Evolutionary conservation across 2,113 vertebrate species (phyloP), one percentile per base, ranked within the genome.

Genomic region (Aptenodytes forsteri): DNA sequence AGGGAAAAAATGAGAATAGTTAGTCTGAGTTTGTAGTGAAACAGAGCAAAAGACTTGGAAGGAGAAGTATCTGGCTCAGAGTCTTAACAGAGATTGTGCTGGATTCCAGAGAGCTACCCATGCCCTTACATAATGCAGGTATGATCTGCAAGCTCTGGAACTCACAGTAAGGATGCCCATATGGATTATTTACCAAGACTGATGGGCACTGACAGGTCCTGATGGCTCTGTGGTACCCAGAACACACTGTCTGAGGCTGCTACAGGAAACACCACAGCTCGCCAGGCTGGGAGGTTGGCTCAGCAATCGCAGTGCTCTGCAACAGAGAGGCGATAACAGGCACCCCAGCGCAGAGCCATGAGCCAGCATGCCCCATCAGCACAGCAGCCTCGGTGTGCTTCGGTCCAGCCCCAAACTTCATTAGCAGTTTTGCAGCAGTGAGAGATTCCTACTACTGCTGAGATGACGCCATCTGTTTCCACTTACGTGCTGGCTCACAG

Each of bases 391-490:
- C 3, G 0, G 6, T 14, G 10, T 72, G 71, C 79, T 69, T 79
- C 42, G 5, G 49, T 29, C 78, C 49, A 30, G 83, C 65, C 92
- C 52, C 59, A 84, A 42, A 76, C 78, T 56, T 80, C 85, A 76
- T 90, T 56, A 95, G 82, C 84, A 95, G 91, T 61, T 94, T 46
- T 92, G 83, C 85, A 91, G 62, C 83, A 87, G 59, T 21, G 79
- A 90, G 81, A 87, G 64, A 73, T 69, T 87, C 88, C 80, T 83
- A 4, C 83, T n/a, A 62, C 88, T 13, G 0, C 88, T 47, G 86
- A 81, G 79, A 83, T 20, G 71, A 81, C 10, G 18, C 90, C 93
- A 93, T 94, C 95, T 97, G 96, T 47, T 97, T 66, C 88, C 86
- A 87, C 27, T 95, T 97, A 95, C 0, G 1, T 44, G 64, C 85